Evolutionary conservation across 2,888 invertebrate species (phyloP).

Genomic region (Netelia fuscicornis): DNA sequence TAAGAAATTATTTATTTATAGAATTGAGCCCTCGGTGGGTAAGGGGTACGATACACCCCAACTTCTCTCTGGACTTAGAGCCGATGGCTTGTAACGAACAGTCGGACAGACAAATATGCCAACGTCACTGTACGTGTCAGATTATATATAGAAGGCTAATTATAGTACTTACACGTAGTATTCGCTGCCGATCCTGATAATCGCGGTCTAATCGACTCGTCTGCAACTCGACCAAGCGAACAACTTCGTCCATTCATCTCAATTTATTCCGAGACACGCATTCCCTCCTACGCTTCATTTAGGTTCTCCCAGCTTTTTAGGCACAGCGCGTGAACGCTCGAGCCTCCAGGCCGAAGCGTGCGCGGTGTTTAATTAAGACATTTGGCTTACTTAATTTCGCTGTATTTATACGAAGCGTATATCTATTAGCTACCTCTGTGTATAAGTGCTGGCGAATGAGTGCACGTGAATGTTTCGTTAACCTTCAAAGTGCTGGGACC

Average conservation of each 20-base stretch:
- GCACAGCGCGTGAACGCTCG: background rate
- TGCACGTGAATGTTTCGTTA: too few relatives aligned
- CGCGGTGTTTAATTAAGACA: constrained; percentile 43
- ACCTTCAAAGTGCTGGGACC: too few relatives aligned
- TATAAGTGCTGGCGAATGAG: background rate
- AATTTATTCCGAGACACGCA: constrained; percentile 26
- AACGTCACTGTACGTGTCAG: too few relatives aligned
- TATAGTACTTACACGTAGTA: too few relatives aligned
- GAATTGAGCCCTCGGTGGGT: too few relatives aligned
- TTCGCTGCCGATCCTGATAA: background rate
- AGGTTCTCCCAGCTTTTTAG: constrained; percentile 31
- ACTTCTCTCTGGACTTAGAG: too few relatives aligned
- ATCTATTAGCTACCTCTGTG: background rate
- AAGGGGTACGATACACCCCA: too few relatives aligned
- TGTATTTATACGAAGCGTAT: background rate
- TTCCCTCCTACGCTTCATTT: constrained; percentile 36
- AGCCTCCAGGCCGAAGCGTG: background rate
- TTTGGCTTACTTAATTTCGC: constrained; percentile 28
- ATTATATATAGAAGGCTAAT: too few relatives aligned
- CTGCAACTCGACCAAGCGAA: constrained; percentile 18
- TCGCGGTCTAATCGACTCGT: constrained; percentile 24
- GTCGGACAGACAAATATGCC: too few relatives aligned
- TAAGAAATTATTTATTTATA: too few relatives aligned
- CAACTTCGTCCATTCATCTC: constrained; percentile 55
- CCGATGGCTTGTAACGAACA: too few relatives aligned